Conservation (phyloP, 1,140 invertebrate species). For the Diprion similis region DNA sequence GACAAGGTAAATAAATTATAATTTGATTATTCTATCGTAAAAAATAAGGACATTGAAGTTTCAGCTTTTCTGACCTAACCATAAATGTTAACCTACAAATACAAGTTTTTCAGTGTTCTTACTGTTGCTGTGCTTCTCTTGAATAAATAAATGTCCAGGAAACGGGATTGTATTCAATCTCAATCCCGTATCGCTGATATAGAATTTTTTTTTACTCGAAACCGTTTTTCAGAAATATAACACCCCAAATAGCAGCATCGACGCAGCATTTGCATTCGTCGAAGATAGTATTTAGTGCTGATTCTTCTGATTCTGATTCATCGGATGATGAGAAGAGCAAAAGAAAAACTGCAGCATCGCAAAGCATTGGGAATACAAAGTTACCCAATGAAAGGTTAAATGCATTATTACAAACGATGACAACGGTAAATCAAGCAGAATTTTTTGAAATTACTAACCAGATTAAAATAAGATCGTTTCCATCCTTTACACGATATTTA, state of each 20-base stretch:
- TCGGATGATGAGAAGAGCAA: conserved; percentile 28
- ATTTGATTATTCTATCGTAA: background rate
- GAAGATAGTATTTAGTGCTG: conserved; percentile 25
- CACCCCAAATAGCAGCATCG: conserved; percentile 23
- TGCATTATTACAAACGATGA: conserved; percentile 29
- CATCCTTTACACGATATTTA: conserved; percentile 7
- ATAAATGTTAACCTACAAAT: conserved; percentile 9
- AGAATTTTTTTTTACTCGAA: background rate
- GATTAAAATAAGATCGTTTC: background rate
- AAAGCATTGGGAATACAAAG: conserved; percentile 3
- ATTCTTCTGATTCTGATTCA: conserved; percentile 44
- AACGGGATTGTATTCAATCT: conserved; percentile 13
- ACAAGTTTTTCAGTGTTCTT: conserved; percentile 8
- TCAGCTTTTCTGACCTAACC: background rate
- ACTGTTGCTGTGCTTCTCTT: background rate
- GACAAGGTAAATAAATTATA: conserved; percentile 30
- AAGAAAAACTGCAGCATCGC: conserved; percentile 21
- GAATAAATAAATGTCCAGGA: conserved; percentile 6
- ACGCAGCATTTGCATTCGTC: conserved; percentile 32
- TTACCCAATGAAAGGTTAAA: conserved; percentile 28
- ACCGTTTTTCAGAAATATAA: conserved; percentile 29
- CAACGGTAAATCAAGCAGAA: conserved; percentile 23
- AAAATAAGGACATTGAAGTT: background rate
- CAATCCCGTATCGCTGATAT: conserved; percentile 12
- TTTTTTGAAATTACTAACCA: conserved; percentile 13